Evolutionary conservation across 2,888 invertebrate species (phyloP).

Genomic region (Pammene aurita): DNA sequence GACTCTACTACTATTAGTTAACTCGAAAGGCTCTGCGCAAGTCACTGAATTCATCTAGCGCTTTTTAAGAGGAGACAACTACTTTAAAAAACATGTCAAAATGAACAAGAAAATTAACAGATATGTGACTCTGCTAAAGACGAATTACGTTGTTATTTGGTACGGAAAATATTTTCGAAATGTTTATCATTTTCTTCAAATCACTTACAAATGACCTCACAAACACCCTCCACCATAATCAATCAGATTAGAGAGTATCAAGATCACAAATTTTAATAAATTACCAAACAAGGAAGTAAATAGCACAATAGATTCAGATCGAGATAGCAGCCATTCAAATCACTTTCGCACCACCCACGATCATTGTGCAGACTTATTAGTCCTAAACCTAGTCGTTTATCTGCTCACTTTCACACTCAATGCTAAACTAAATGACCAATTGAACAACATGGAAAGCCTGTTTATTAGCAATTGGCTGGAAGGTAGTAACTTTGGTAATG

Average conservation of each 20-base stretch:
- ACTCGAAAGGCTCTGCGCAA: too few relatives aligned
- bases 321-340: slow-evolving; percentile 51
- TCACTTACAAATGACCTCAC: too few relatives aligned
- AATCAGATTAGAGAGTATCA: slow-evolving; percentile 1
- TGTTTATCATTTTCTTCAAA: too few relatives aligned
- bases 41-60: too few relatives aligned
- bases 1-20: too few relatives aligned
- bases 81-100: too few relatives aligned
- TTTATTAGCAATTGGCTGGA: slow-evolving; percentile 46
- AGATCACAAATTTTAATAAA: slow-evolving; percentile 21
- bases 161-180: too few relatives aligned
- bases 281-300: slow-evolving; percentile 41
- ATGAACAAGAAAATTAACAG: too few relatives aligned
- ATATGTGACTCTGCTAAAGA: too few relatives aligned
- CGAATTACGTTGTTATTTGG: too few relatives aligned
- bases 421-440: slow-evolving; percentile 58
- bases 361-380: slow-evolving; percentile 64
- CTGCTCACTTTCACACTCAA: slow-evolving; percentile 64
- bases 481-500: slow-evolving; percentile 28
- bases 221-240: not conserved
- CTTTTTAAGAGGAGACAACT: too few relatives aligned
- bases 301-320: slow-evolving; percentile 39
- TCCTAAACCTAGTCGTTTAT: slow-evolving; percentile 47
- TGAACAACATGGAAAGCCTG: slow-evolving; percentile 55
- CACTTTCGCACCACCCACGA: slow-evolving; percentile 70